phyloP scores from a whole-genome alignment of 2,888 invertebrate species.

The Dermolepida albohirtum region DNA sequence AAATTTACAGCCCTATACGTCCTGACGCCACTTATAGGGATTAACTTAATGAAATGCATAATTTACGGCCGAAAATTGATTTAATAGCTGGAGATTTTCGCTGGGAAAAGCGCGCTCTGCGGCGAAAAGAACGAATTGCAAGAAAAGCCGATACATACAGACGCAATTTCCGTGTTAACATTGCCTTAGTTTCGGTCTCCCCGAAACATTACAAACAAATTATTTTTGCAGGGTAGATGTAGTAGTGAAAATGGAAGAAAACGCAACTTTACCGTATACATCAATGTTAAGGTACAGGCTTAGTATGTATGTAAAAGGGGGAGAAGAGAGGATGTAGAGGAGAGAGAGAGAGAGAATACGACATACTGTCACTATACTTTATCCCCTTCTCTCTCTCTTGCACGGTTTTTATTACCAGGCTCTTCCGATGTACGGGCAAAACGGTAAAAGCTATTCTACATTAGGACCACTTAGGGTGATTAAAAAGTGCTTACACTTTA shows the following conservation, averaged over 20 bases:
- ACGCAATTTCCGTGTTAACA: no score
- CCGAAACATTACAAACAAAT: conserved; percentile 23
- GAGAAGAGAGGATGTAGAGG: no score
- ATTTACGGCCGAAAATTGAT: conserved; percentile 48
- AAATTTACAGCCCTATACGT: conserved; percentile 46
- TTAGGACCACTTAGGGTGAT: conserved; percentile 56
- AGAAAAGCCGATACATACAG: no score
- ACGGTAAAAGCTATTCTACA: conserved; percentile 56
- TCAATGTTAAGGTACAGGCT: no score
- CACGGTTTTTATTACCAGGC: conserved; percentile 40
- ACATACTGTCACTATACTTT: no score
- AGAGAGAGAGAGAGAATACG: no score
- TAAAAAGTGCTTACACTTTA: conserved; percentile 53
- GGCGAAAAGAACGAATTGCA: not conserved
- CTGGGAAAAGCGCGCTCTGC: not conserved
- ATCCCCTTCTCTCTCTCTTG: no score
- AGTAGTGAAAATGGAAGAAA: conserved; percentile 8
- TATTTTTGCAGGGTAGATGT: conserved; percentile 20
- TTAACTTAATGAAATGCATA: conserved; percentile 55
- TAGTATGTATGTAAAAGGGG: no score
- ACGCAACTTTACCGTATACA: not conserved
- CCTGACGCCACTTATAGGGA: conserved; percentile 52
- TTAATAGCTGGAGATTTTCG: conserved; percentile 34
- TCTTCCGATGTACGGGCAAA: conserved; percentile 36
- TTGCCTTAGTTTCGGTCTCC: not conserved